phyloP scores from a whole-genome alignment of 23 tunicate species.

The Ascidia mentula region DNA sequence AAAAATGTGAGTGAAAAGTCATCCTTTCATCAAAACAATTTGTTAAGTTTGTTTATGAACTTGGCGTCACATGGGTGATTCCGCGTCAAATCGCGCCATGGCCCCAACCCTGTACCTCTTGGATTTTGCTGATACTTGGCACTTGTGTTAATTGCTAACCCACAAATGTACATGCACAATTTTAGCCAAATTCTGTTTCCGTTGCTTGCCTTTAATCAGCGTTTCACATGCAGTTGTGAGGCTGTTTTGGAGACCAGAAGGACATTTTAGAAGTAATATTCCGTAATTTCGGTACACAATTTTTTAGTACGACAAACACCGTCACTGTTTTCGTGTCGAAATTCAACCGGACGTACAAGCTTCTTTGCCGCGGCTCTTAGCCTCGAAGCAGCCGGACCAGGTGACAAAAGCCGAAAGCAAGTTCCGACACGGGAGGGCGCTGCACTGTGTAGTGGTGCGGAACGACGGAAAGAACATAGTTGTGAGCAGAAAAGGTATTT shows the following conservation, averaged over 20 bases:
- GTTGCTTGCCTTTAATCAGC: not conserved
- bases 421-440: constrained; percentile 31
- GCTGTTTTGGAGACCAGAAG: too few species aligned
- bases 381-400: constrained; percentile 3
- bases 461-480: not conserved
- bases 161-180: too few species aligned
- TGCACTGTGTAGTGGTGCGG: constrained; percentile 21
- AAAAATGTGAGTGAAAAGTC: constrained; percentile 41
- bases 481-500: constrained; percentile 11
- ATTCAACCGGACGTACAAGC: constrained; percentile 22
- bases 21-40: too few species aligned
- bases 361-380: not conserved
- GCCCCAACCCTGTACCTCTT: too few species aligned
- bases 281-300: too few species aligned
- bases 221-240: too few species aligned
- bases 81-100: too few species aligned
- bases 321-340: not conserved
- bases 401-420: constrained; percentile 9
- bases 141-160: too few species aligned
- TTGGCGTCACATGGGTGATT: too few species aligned
- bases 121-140: too few species aligned
- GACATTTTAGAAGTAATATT: not conserved
- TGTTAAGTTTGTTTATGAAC: too few species aligned
- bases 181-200: not conserved
- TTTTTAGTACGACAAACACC: constrained; percentile 17